These are phyloP conservation scores for Hemithea aestivaria DNA, from an alignment of 2,888 invertebrate species.

Conservation along the genomic window DNA sequence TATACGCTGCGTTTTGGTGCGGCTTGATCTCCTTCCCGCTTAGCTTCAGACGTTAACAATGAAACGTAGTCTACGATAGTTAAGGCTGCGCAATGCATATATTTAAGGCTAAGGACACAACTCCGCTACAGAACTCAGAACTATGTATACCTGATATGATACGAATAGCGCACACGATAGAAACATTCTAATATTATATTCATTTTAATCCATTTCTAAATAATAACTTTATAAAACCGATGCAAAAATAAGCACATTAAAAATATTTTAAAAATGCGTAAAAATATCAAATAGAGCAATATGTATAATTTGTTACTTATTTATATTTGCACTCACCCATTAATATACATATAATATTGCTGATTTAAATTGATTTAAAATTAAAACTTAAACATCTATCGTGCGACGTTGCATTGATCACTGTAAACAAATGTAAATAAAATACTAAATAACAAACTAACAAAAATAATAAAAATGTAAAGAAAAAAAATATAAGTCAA, in stretches of 20 bases:
- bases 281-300: no score
- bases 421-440: conserved; percentile 67
- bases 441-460: conserved; percentile 77
- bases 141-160: conserved; percentile 5
- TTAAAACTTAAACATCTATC: conserved; percentile 11
- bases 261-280: no score
- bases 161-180: conserved; percentile 8
- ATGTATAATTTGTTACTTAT: no score
- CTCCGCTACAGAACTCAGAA: conserved; percentile 13
- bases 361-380: background rate
- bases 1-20: no score
- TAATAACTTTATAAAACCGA: no score
- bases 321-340: no score
- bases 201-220: no score
- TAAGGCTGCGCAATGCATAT: conserved; percentile 22
- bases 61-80: no score
- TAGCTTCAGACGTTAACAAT: no score
- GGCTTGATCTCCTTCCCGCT: no score
- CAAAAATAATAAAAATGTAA: conserved; percentile 47
- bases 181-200: background rate
- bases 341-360: background rate
- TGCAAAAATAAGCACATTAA: no score
- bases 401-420: conserved; percentile 33
- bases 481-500: conserved; percentile 50
- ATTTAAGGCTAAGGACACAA: conserved; percentile 16